These are phyloP conservation scores for Oreochromis niloticus DNA, from an alignment of 2,113 vertebrate genomes.

Conservation along the genomic window DNA sequence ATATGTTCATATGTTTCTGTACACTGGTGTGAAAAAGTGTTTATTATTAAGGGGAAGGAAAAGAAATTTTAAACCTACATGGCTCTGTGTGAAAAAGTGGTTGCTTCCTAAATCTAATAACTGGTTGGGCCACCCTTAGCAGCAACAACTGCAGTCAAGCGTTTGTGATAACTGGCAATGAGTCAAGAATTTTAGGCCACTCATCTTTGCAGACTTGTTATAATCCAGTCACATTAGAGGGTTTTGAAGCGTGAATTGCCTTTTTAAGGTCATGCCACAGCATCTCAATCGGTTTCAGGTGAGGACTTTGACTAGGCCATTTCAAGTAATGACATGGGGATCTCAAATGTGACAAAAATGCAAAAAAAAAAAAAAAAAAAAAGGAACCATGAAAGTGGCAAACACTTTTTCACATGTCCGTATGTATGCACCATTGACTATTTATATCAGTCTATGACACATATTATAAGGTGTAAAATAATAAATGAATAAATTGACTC, in stretches of 20 bases:
- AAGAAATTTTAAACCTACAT: background rate
- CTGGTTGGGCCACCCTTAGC: background rate
- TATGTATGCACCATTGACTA: background rate
- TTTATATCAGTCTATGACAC: background rate
- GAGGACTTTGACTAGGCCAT: accelerated
- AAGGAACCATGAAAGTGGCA: background rate
- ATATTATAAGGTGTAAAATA: background rate
- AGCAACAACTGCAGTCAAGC: background rate
- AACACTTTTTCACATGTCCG: background rate
- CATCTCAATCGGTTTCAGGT: background rate
- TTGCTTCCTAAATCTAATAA: background rate
- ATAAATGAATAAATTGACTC: background rate
- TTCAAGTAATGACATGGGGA: background rate
- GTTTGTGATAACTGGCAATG: background rate
- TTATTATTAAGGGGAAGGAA: background rate
- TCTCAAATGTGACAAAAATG: background rate
- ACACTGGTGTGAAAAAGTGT: background rate
- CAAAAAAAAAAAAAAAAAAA: background rate
- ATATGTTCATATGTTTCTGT: background rate
- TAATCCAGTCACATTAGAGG: background rate
- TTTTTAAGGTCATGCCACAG: background rate
- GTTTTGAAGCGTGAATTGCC: background rate
- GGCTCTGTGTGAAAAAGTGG: background rate
- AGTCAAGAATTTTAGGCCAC: background rate
- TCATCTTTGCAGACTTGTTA: background rate